Base-by-base conservation (phyloP, 2,888 invertebrate genomes). In the Drosophila monieri region DNA sequence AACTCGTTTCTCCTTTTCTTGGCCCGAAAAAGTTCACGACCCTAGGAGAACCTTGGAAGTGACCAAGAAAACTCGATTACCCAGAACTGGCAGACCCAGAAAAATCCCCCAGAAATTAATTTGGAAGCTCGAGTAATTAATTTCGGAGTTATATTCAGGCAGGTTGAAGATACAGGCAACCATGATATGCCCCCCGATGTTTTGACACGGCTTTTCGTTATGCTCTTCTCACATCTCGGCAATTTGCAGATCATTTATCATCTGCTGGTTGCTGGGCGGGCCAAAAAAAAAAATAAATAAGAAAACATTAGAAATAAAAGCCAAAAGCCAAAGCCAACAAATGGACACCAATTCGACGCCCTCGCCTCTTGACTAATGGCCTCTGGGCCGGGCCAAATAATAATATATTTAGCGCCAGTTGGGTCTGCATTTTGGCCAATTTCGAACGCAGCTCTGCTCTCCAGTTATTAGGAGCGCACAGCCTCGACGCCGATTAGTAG, bases 401-500 rank as follows among this genome's bases (percentile, higher is more conserved):
- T 21, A n/a, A 15, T 6, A 10, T 39, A 2, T 10, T 30, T 35
- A 35, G 18, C 32, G 10, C 49, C 37, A 35, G 37, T 44, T 58
- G 46, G 15, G 32, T 30, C 51, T 71, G 60, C 48, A 68, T 59
- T 39, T 69, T 44, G 70, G 12, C 39, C 51, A 23, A 30, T 47
- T 64, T 48, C 21, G 58, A 21, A 18, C 35, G 47, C 47, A 6
- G n/a, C 35, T 53, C 47, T 10, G n/a, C 18, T 54, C n/a, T 14
- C 52, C 51, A 39, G 35, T 43, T 48, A 49, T 18, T 62, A 32
- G 64, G 59, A 61, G 32, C 21, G 56, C 67, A 62, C 78, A 80
- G 81, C 83, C 81, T 85, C 85, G 73, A 58, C 32, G 79, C 70
- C 78, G 81, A 84, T 87, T 78, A 80, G 74, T 65, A 74, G 83